Conservation (phyloP, 2,888 invertebrate genomes). For the Pristionchus fissidentatus region DNA sequence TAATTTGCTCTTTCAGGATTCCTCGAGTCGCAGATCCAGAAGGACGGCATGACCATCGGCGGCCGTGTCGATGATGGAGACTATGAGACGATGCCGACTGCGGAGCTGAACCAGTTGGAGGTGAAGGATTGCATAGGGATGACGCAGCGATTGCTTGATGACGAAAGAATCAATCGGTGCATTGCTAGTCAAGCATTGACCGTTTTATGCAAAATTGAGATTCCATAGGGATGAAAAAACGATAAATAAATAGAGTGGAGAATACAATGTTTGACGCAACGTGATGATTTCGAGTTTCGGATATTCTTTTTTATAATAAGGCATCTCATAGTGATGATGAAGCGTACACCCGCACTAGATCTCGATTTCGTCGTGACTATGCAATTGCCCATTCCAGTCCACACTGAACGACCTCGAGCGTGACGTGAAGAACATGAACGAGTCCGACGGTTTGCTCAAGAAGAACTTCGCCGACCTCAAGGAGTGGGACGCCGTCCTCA, state of each 20-base stretch:
- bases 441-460: slow-evolving; percentile 71
- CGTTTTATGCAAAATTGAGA: no score
- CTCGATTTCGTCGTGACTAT: no score
- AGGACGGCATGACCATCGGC: slow-evolving; percentile 94
- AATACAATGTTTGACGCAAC: no score
- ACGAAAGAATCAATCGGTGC: no score
- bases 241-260: no score
- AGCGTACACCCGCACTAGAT: no score
- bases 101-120: slow-evolving; percentile 98
- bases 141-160: background rate
- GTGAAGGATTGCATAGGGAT: slow-evolving; percentile 77
- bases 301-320: no score
- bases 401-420: slow-evolving; percentile 73
- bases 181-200: no score
- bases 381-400: slow-evolving; percentile 51
- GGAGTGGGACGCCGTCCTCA: slow-evolving; percentile 74
- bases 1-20: slow-evolving; percentile 79
- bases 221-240: no score
- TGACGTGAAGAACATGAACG: slow-evolving; percentile 74
- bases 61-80: slow-evolving; percentile 80
- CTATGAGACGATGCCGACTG: slow-evolving; percentile 92
- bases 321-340: no score
- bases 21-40: slow-evolving; percentile 94
- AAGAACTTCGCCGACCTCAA: slow-evolving; percentile 72
- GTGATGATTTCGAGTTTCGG: no score